These are phyloP conservation scores for Silurus glanis DNA, from an alignment of 2,113 vertebrate genomes.

Conservation along the genomic window DNA sequence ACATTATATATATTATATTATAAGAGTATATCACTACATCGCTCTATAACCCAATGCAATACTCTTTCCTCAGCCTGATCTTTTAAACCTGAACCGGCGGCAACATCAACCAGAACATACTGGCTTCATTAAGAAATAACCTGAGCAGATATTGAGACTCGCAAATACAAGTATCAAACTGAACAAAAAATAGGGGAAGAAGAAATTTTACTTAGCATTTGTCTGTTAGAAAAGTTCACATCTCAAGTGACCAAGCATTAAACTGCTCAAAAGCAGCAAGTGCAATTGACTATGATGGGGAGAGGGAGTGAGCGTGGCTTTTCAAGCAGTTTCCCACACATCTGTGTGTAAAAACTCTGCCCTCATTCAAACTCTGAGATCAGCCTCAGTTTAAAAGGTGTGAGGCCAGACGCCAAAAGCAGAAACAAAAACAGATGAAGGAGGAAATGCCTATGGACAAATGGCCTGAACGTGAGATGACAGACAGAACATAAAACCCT, in stretches of 20 bases:
- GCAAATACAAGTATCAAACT: neutral
- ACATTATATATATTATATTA: neutral
- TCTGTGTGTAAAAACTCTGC: conserved; percentile 33
- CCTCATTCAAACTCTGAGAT: conserved; percentile 29
- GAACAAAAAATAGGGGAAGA: neutral
- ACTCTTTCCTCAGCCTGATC: conserved; percentile 58
- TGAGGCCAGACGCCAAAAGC: conserved; percentile 53
- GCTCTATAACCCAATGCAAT: conserved; percentile 44
- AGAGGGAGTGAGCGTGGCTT: neutral
- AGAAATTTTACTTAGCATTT: conserved; percentile 7
- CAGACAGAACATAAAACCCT: conserved; percentile 34
- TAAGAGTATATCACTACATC: neutral
- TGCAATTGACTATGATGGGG: conserved; percentile 17
- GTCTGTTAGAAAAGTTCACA: neutral
- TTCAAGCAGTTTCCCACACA: conserved; percentile 6
- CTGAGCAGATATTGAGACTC: neutral
- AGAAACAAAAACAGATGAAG: conserved; percentile 57
- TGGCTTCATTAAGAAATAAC: neutral
- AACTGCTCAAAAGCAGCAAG: neutral
- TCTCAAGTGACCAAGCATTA: neutral
- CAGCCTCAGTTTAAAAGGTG: conserved; percentile 49
- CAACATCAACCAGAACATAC: neutral
- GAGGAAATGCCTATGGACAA: conserved; percentile 66
- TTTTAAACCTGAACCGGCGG: neutral
- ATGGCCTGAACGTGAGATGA: conserved; percentile 63